Evolutionary conservation across 2,888 invertebrate species (phyloP).

Genomic region (Agrochola lota): DNA sequence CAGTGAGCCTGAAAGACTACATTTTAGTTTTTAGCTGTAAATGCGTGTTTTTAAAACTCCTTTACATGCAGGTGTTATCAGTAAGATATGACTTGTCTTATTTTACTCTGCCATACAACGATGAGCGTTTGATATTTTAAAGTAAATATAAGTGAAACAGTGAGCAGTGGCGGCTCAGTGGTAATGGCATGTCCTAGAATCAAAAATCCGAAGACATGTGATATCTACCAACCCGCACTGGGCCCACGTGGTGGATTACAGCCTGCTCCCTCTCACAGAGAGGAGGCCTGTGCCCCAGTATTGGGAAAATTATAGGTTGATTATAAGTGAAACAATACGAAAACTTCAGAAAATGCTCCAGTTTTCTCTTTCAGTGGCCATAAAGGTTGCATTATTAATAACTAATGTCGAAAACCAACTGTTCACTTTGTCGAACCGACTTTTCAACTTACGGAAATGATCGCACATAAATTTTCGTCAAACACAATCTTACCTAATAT

Average conservation of each 20-base stretch:
- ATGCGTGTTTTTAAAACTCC: not conserved
- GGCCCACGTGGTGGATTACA: no score
- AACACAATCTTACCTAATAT: not conserved
- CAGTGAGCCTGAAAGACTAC: constrained; percentile 1
- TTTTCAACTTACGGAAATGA: constrained; percentile 36
- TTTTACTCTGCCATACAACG: not conserved
- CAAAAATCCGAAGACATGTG: no score
- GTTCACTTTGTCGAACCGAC: constrained; percentile 22
- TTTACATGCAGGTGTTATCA: not conserved
- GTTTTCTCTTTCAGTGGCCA: constrained; percentile 37
- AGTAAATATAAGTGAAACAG: not conserved
- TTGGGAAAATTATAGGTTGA: no score
- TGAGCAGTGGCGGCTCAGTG: no score
- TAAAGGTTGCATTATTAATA: constrained; percentile 65
- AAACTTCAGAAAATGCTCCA: not conserved
- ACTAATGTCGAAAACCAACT: constrained; percentile 65
- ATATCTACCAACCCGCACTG: no score
- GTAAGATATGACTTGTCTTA: not conserved
- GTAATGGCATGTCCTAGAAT: no score
- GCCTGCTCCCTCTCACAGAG: no score
- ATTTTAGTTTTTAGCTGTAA: not conserved
- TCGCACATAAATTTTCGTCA: constrained; percentile 24
- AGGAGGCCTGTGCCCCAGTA: no score
- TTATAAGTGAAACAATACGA: not conserved
- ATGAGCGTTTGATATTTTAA: not conserved